Base-by-base conservation (phyloP, 2,888 invertebrate species). In the Chrysopilus asiliformis region DNA sequence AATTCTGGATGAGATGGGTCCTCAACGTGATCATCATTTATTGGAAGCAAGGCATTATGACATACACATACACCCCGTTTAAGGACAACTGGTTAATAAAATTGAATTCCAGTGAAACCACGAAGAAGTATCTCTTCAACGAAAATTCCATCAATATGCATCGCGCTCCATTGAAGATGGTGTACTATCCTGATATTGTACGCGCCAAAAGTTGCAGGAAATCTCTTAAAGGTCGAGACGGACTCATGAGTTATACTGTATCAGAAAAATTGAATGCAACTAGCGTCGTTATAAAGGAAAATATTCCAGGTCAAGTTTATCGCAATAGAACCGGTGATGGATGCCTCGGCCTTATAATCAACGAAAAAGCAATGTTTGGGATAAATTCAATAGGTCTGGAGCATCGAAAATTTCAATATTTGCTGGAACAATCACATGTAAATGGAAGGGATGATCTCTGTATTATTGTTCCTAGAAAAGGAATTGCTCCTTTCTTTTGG, bases 31-130 rank as follows among this genome's bases (percentile, higher is more conserved):
- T 55, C 6, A 50, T 60, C 3, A 45, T 58, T 9, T 60, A 46
- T 20, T 53, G 51, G 50, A 46, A 48, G 1, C 36, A 55, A 6
- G 49, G 54, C 3, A 48, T 71, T 17, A 62, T 60, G 44, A 60
- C 68, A 34, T 72, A 65, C 43, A 62, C 66, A 1, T 74, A 69
- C 43, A 69, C 70, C 46, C 68, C 68, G 2, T 72, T 68, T 41
- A 52, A 56, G 1, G 43, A 34, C 0, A 19, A 51, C 20, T 31
- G 43, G 2, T n/a, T n/a, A n/a, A n/a, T n/a, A n/a, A n/a, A n/a
- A n/a, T n/a, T n/a, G n/a, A n/a, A n/a, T n/a, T n/a, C n/a, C n/a
- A n/a, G n/a, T n/a, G n/a, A n/a, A n/a, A n/a, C n/a, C n/a, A n/a
- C n/a, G n/a, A n/a, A n/a, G n/a, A n/a, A n/a, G n/a, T 46, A 55